Evolutionary conservation across 2,888 invertebrate species (phyloP).

Genomic region (Lamellibrachia columna): DNA sequence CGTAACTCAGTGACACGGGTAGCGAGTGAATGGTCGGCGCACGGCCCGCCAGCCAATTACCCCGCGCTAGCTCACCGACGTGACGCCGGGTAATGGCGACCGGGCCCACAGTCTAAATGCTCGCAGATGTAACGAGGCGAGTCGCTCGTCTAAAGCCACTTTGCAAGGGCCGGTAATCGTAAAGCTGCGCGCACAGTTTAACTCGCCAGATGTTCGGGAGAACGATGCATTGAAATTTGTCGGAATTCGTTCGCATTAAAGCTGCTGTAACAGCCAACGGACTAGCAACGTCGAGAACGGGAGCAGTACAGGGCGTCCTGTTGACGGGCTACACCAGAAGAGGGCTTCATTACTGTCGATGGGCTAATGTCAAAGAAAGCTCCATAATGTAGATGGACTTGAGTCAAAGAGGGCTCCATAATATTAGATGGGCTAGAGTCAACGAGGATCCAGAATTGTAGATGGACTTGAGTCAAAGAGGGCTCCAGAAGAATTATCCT

Average conservation of each 20-base stretch:
- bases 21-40: neutral
- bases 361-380: neutral
- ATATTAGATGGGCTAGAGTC: neutral
- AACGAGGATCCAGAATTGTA: neutral
- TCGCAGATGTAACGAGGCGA: neutral
- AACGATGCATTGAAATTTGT: neutral
- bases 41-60: neutral
- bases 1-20: neutral
- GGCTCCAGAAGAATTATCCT: neutral
- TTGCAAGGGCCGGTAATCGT: neutral
- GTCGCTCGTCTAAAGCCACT: neutral
- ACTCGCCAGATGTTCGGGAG: neutral
- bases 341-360: neutral
- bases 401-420: too few species aligned
- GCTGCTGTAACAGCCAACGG: neutral
- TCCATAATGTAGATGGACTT: neutral
- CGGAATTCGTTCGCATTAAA: neutral
- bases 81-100: neutral
- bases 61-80: neutral
- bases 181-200: slow-evolving; percentile 5
- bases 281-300: neutral
- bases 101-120: neutral
- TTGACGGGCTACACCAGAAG: neutral
- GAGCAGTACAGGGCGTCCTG: neutral
- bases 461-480: neutral